Base-by-base conservation (phyloP, 2,888 invertebrate species). In the Brachyptera putata region DNA sequence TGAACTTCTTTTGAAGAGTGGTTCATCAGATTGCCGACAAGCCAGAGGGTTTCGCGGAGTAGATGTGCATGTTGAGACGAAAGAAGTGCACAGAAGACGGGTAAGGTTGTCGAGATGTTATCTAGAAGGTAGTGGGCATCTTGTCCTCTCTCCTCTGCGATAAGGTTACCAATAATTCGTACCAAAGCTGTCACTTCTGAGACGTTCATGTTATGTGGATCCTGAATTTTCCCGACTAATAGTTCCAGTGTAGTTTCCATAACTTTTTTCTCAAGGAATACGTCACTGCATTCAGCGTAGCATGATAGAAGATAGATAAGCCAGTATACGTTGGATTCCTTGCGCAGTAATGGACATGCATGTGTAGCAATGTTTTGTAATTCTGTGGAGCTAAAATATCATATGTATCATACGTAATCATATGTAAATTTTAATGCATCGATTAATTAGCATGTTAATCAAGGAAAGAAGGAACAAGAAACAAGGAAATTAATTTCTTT, bases 11-110 rank as follows among this genome's bases (percentile, higher is more conserved):
- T 2, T 2, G 63, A 61, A 34, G 59, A 22, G 61, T 73, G 73
- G 60, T 71, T 72, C 59, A 67, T 71, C 22, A 74, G 67, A 67
- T 74, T 75, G 11, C 73, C 74, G 60, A 74, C 63, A n/a, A 75
- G 64, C 74, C 74, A 74, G 1, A 74, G 46, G 18, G 72, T 69
- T 64, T 75, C 73, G 62, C 67, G 70, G 61, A 68, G 68, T 11
- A 74, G 61, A 26, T 73, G 70, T 50, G 61, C 26, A 55, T 71
- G 67, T 25, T 67, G 64, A 64, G 58, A 57, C 4, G 43, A 11
- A 9, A 64, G 36, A 18, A 60, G 57, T 1, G 22, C 9, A 57
- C 48, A 18, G 55, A 49, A 39, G 24, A 57, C 2, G 46, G 11
- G 16, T 56, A 21, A 34, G 39, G 37, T 5, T 11, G 5, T 7